Percentiles rank a stretch among this genome's conserved stretches.
Evolutionary conservation across 1,140 invertebrate genomes (phyloP).

Genomic region (Phthorimaea operculella): DNA sequence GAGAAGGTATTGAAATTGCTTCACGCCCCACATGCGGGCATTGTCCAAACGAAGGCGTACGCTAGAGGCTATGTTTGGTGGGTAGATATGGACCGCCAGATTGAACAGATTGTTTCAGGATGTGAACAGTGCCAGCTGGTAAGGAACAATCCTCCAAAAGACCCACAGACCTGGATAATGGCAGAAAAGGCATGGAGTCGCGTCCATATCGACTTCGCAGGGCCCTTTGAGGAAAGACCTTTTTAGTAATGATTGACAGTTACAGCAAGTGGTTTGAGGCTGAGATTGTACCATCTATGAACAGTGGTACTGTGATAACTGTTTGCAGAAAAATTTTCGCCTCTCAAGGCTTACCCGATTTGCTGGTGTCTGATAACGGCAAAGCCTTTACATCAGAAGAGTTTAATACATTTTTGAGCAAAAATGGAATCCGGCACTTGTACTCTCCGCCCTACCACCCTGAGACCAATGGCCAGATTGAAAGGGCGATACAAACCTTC

Average conservation of each 20-base stretch:
- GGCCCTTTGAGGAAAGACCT: slow-evolving; percentile 26
- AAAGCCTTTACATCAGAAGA: slow-evolving; percentile 40
- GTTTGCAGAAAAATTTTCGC: slow-evolving; percentile 29
- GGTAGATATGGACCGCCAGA: slow-evolving; percentile 35
- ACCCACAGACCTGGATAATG: slow-evolving; percentile 34
- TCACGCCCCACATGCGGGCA: slow-evolving; percentile 33
- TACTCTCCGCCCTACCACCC: slow-evolving; percentile 35
- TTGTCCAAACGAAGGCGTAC: slow-evolving; percentile 31
- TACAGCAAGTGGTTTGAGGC: slow-evolving; percentile 32
- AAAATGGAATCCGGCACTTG: slow-evolving; percentile 30
- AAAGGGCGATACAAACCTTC: slow-evolving; percentile 26
- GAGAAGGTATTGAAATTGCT: slow-evolving; percentile 5
- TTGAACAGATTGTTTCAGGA: slow-evolving; percentile 23
- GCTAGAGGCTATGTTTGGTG: slow-evolving; percentile 39
- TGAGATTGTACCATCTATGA: slow-evolving; percentile 9
- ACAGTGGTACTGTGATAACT: slow-evolving; percentile 10
- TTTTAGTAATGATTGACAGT: slow-evolving; percentile 28
- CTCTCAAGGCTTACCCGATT: slow-evolving; percentile 36
- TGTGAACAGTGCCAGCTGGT: slow-evolving; percentile 18
- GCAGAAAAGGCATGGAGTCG: slow-evolving; percentile 43
- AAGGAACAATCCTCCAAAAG: slow-evolving; percentile 27
- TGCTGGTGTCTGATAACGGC: slow-evolving; percentile 47
- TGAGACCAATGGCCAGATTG: slow-evolving; percentile 33
- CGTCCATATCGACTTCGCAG: slow-evolving; percentile 39
- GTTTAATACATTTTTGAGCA: slow-evolving; percentile 38